phyloP scores from a whole-genome alignment of 2,797 vertebrate species.

The Pygocentrus nattereri region DNA sequence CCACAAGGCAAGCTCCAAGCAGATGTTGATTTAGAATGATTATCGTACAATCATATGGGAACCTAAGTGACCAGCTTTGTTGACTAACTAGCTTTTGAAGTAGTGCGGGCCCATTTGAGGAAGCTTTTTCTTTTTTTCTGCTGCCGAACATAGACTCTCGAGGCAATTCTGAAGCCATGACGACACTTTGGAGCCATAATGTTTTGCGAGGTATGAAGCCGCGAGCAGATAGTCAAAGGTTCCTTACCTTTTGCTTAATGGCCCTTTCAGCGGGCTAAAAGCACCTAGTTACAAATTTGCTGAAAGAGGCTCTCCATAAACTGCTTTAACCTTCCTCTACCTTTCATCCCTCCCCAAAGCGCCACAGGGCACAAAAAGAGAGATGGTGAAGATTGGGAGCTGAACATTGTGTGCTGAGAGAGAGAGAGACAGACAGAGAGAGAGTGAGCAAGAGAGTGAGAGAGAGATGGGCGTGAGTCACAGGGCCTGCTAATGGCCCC shows the following conservation, averaged over 20 bases:
- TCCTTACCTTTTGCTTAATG: slow-evolving; percentile 53
- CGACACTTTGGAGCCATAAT: slow-evolving; percentile 43
- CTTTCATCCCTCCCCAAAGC: slow-evolving; percentile 47
- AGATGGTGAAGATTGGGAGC: slow-evolving; percentile 47
- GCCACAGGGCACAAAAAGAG: slow-evolving; percentile 47
- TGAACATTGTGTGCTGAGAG: slow-evolving; percentile 2
- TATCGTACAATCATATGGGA: background rate
- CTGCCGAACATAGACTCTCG: background rate
- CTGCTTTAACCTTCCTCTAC: slow-evolving; percentile 52
- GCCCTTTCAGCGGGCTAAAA: slow-evolving; percentile 47
- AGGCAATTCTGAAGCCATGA: slow-evolving; percentile 14
- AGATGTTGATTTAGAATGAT: background rate
- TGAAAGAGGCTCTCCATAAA: slow-evolving; percentile 49
- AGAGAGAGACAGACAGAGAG: slow-evolving; percentile 12
- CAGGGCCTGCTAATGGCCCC: slow-evolving; percentile 53
- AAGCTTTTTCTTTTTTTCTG: background rate
- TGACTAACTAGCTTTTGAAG: slow-evolving; percentile 10
- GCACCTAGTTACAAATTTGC: slow-evolving; percentile 57
- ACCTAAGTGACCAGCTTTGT: slow-evolving; percentile 8
- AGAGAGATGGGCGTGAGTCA: slow-evolving; percentile 33
- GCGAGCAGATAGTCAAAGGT: slow-evolving; percentile 47
- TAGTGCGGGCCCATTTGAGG: background rate
- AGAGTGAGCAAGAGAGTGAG: background rate
- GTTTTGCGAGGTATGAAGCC: slow-evolving; percentile 49
- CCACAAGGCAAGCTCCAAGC: background rate